Base-by-base conservation (phyloP, 2,888 invertebrate species). In the Drosophila diplacantha region DNA sequence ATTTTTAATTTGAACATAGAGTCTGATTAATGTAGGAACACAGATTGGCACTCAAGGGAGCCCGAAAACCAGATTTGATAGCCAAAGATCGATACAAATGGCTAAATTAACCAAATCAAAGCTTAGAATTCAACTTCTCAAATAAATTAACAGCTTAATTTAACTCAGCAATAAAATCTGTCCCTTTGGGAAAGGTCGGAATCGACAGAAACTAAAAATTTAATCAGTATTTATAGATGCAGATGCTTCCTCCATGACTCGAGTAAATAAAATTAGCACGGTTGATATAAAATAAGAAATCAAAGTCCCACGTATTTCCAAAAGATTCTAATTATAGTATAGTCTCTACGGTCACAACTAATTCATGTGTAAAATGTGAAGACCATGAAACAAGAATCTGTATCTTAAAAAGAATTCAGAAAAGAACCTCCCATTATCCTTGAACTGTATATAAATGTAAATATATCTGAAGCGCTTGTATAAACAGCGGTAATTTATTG, bases 401-500 rank as follows among this genome's bases (percentile, higher is more conserved):
- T n/a, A 35, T 57, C 22, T 43, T 11, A 18, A 35, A 35, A 31
- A 60, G 20, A 47, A 22, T 47, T 46, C 18, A 7, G 14, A 11
- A 29, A 39, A 29, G 44, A 41, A 29, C 56, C 46, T 41, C 41
- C 31, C 26, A 62, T 46, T 67, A 81, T 81, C 82, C 80, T 81
- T 75, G 75, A 81, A 75, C 73, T 79, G 75, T 38, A 51, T 69
- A 47, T 18, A 41, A 32, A 55, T 29, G 18, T 52, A 44, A 44
- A 26, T 47, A 47, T 58, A 47, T 58, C 8, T 20, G 47, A 35
- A 64, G 24, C 50, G 43, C 56, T 44, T 54, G 59, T 66, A 46
- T 46, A 74, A 71, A 60, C 68, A 66, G 12, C n/a, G 65, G 51
- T 64, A 74, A 78, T 70, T 74, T 70, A 77, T 83, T 60, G 70